Conservation (phyloP, 2,888 invertebrate species). For the Plagodis pulveraria region DNA sequence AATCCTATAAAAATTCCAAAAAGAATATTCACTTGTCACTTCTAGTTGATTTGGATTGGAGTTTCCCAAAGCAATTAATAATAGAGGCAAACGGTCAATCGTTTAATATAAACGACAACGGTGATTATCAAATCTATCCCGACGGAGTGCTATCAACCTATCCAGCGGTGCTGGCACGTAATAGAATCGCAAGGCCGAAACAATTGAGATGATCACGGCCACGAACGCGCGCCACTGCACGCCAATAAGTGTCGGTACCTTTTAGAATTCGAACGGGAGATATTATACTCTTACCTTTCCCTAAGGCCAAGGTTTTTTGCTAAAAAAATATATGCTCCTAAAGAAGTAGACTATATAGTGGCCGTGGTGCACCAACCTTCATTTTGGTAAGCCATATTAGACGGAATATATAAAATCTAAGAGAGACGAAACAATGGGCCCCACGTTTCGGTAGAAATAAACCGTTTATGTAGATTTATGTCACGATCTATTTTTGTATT, state of each 20-base stretch:
- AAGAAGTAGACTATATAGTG: no score
- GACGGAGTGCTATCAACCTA: conserved; percentile 44
- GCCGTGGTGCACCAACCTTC: neutral
- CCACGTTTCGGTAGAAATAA: conserved; percentile 63
- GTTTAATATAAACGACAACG: conserved; percentile 24
- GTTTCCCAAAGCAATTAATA: conserved; percentile 18
- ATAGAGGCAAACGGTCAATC: conserved; percentile 28
- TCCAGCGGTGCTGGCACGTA: conserved; percentile 51
- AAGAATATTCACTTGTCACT: no score
- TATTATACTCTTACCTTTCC: conserved; percentile 22
- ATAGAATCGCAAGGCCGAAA: conserved; percentile 74
- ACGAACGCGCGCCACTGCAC: conserved; percentile 42
- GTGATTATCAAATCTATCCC: conserved; percentile 41
- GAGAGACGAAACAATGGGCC: conserved; percentile 55
- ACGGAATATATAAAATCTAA: conserved; percentile 13
- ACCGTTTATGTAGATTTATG: conserved; percentile 80
- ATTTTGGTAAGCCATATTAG: conserved; percentile 1
- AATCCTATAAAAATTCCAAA: no score
- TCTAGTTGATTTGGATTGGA: conserved; percentile 4
- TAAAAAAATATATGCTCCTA: neutral
- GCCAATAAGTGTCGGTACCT: conserved; percentile 28
- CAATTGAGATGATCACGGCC: conserved; percentile 66
- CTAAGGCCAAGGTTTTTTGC: conserved; percentile 1
- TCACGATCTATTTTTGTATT: conserved; percentile 75
- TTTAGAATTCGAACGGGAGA: conserved; percentile 7